phyloP scores from a whole-genome alignment of 2,888 invertebrate genomes.

The Eustalomyia histrio region DNA sequence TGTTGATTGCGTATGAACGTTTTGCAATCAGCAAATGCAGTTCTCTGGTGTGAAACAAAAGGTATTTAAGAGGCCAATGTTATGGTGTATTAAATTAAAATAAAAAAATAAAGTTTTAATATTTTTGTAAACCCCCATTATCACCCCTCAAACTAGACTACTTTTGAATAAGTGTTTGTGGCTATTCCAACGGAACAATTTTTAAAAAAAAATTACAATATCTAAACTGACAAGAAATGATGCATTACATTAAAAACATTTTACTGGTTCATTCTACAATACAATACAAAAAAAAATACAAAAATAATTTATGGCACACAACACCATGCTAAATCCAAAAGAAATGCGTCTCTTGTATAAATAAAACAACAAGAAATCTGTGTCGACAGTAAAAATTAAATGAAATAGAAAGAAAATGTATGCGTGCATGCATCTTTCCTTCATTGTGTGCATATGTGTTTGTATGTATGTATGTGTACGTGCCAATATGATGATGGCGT shows the following conservation, averaged over 20 bases:
- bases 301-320: neutral
- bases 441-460: neutral
- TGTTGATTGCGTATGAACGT: no score
- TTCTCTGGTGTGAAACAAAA: no score
- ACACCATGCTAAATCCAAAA: neutral
- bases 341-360: neutral
- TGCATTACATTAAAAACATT: constrained; percentile 5
- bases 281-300: neutral
- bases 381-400: neutral
- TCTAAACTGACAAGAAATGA: neutral
- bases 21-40: no score
- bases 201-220: neutral
- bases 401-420: neutral
- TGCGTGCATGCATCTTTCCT: neutral
- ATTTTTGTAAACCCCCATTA: no score
- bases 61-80: no score
- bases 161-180: no score
- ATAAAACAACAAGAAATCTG: constrained; percentile 3
- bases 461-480: neutral
- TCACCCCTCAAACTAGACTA: no score
- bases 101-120: no score
- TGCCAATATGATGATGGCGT: neutral
- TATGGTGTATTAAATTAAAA: no score
- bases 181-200: neutral
- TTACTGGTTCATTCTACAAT: neutral